Percentiles rank a stretch among this genome's conserved stretches.
phyloP scores from a whole-genome alignment of 2,113 vertebrate genomes.

The Sinocyclocheilus anophthalmus region DNA sequence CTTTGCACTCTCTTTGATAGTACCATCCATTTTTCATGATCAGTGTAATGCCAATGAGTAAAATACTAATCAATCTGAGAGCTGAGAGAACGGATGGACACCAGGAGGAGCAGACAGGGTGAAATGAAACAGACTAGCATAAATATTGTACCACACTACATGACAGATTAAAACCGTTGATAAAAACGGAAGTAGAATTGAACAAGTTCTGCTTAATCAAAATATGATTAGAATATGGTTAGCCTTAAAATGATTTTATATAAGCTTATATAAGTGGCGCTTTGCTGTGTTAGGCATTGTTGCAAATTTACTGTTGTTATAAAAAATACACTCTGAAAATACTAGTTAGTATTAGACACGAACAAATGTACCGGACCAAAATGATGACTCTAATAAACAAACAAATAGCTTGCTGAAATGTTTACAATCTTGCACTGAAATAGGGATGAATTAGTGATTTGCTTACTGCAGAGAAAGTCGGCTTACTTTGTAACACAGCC shows the following conservation, averaged over 20 bases:
- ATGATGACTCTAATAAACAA: slow-evolving; percentile 18
- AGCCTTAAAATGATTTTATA: background rate
- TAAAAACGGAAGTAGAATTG: background rate
- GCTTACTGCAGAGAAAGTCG: slow-evolving; percentile 6
- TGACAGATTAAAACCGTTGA: slow-evolving; percentile 48
- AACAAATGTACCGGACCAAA: background rate
- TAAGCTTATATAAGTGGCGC: background rate
- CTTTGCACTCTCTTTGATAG: slow-evolving; percentile 71
- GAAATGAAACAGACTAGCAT: slow-evolving; percentile 71
- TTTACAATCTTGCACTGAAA: background rate
- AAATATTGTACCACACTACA: slow-evolving; percentile 65
- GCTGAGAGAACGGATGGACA: slow-evolving; percentile 63
- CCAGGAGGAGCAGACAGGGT: slow-evolving; percentile 67
- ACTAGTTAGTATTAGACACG: background rate
- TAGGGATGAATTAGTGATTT: slow-evolving; percentile 26
- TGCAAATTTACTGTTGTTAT: background rate
- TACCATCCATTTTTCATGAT: slow-evolving; percentile 78
- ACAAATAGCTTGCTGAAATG: slow-evolving; percentile 14
- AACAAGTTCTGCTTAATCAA: background rate
- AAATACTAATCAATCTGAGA: slow-evolving; percentile 69
- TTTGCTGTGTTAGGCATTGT: background rate
- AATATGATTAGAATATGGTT: background rate
- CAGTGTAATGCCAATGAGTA: slow-evolving; percentile 75
- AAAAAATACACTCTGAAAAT: background rate
- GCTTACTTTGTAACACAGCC: slow-evolving; percentile 17